Evolutionary conservation across 2,113 vertebrate genomes (phyloP).

Genomic region (Rhynchomys soricoides): DNA sequence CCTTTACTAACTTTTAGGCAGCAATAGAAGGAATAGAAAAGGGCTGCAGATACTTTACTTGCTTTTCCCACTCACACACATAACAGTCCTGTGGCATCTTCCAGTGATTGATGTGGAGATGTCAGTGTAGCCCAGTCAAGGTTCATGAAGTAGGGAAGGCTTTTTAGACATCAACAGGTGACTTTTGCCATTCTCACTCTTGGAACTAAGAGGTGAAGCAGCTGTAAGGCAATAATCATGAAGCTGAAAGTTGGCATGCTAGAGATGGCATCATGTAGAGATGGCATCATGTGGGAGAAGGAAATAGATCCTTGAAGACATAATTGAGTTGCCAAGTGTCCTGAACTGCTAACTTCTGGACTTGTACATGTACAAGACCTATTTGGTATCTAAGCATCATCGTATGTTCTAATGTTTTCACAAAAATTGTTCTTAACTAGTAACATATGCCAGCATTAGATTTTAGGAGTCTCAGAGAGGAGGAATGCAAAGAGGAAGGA

Average conservation of each 20-base stretch:
- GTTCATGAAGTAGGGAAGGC: neutral
- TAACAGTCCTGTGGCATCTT: neutral
- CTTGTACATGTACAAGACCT: neutral
- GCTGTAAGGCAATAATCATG: neutral
- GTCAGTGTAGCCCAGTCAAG: neutral
- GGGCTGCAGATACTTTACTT: neutral
- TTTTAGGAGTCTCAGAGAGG: neutral
- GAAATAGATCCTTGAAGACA: neutral
- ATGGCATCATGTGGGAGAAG: neutral
- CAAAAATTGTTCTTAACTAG: neutral
- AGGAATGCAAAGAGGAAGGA: neutral
- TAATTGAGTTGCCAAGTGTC: neutral
- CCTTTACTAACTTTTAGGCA: neutral
- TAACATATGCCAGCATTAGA: neutral
- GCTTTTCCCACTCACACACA: neutral
- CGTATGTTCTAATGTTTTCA: slow-evolving; percentile 11
- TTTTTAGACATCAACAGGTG: neutral
- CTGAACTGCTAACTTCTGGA: neutral
- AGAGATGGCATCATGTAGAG: neutral
- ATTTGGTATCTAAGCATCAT: neutral
- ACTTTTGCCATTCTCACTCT: neutral
- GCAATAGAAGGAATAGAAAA: neutral
- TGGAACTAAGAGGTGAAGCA: neutral
- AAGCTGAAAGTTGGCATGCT: no score
- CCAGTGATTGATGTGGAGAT: neutral